Conservation (phyloP, 92 coral and sea anemone species). For the Porites cylindrica region DNA sequence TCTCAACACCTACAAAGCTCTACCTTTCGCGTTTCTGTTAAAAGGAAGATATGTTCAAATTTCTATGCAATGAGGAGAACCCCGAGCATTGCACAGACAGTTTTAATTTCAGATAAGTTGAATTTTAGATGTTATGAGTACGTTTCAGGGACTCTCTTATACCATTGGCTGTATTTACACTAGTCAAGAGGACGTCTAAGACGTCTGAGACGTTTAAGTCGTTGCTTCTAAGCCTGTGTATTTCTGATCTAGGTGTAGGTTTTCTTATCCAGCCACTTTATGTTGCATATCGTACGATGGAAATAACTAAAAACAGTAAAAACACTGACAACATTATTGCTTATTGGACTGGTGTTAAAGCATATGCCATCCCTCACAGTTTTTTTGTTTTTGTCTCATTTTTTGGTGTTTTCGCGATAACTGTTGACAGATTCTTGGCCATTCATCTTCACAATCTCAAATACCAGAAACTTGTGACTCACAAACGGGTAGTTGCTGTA, state of each 20-base stretch:
- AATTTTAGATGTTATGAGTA: too few species aligned
- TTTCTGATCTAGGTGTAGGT: background rate
- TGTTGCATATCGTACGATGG: background rate
- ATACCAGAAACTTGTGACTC: constrained; percentile 10
- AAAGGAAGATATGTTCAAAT: too few species aligned
- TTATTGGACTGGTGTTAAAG: background rate
- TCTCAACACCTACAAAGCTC: too few species aligned
- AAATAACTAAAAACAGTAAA: too few species aligned
- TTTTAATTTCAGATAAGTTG: too few species aligned
- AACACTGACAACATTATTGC: background rate
- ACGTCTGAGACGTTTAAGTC: background rate
- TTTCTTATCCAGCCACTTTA: background rate
- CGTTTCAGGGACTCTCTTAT: too few species aligned
- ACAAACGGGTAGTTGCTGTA: background rate
- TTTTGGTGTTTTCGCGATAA: background rate
- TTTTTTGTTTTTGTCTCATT: background rate
- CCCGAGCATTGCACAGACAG: too few species aligned
- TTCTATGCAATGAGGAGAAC: too few species aligned
- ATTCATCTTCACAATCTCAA: constrained; percentile 15
- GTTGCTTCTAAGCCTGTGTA: background rate
- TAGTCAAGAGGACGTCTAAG: too few species aligned
- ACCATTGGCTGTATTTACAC: too few species aligned
- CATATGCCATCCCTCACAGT: background rate
- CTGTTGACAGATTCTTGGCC: background rate
- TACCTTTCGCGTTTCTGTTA: too few species aligned